Conservation (phyloP, 1,140 invertebrate species). For the Drosophila insularis region DNA sequence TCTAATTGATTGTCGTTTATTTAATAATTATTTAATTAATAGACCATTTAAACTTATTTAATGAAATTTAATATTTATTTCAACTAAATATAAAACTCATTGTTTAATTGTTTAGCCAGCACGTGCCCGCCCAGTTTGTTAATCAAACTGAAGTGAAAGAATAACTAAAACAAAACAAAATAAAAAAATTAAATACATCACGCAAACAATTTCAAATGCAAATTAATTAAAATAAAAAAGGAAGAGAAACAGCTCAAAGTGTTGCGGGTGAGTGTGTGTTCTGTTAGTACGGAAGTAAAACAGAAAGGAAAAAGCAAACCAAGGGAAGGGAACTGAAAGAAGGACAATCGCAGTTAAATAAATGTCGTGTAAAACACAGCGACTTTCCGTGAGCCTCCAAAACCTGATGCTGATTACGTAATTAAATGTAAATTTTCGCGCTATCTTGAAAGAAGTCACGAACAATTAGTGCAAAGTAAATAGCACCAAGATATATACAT, state of each 20-base stretch:
- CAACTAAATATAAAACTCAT: not conserved
- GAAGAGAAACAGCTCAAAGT: conserved; percentile 17
- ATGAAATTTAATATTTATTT: not conserved
- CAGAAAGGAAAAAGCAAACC: conserved; percentile 18
- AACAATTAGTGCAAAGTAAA: conserved; percentile 52
- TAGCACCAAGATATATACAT: not conserved
- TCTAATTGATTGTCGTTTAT: not conserved
- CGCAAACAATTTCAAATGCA: conserved; percentile 48
- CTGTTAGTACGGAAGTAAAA: not conserved
- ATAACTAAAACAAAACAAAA: conserved; percentile 27
- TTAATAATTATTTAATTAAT: conserved; percentile 2
- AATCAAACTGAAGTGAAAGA: conserved; percentile 44
- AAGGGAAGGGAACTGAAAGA: conserved; percentile 21
- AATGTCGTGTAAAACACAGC: conserved; percentile 18
- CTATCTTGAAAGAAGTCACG: conserved; percentile 24
- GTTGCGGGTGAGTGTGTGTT: conserved; percentile 13
- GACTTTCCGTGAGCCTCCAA: not conserved
- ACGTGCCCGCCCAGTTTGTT: conserved; percentile 34
- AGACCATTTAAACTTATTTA: not conserved
- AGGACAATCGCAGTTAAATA: conserved; percentile 29
- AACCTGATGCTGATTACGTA: conserved; percentile 54
- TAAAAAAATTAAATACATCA: conserved; percentile 27
- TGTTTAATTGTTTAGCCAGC: not conserved
- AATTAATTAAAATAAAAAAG: conserved; percentile 56
- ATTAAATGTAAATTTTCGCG: conserved; percentile 64